Conservation (phyloP, 1,140 invertebrate species). For the Eubasilissa regina region DNA sequence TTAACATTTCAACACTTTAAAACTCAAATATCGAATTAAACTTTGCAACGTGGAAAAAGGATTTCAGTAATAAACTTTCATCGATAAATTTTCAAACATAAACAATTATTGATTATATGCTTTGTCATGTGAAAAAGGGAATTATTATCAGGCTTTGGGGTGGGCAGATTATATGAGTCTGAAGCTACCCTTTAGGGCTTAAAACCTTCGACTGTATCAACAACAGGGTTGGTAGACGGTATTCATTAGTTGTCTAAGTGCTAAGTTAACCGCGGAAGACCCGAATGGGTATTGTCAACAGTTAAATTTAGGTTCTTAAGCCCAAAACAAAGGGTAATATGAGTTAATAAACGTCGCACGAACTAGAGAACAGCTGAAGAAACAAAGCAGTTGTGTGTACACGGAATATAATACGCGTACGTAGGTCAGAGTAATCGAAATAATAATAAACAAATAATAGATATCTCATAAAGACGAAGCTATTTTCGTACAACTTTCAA, state of each 20-base stretch:
- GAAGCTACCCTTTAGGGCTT: slow-evolving; percentile 24
- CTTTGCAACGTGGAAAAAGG: too few relatives aligned
- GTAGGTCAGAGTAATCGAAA: too few relatives aligned
- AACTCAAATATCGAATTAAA: too few relatives aligned
- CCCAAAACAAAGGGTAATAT: slow-evolving; percentile 26
- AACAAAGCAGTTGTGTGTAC: neutral
- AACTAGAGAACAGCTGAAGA: neutral
- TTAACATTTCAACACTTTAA: too few relatives aligned
- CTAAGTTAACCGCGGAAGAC: slow-evolving; percentile 54
- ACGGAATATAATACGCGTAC: too few relatives aligned
- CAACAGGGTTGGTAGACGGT: slow-evolving; percentile 30
- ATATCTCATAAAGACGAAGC: too few relatives aligned
- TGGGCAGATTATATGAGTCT: slow-evolving; percentile 14
- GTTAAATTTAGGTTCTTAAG: slow-evolving; percentile 44
- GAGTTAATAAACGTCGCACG: slow-evolving; percentile 34
- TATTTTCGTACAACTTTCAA: too few relatives aligned
- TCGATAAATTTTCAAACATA: too few relatives aligned
- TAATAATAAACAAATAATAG: too few relatives aligned
- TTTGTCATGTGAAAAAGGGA: slow-evolving; percentile 28
- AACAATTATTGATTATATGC: slow-evolving; percentile 7
- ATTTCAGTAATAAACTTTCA: too few relatives aligned
- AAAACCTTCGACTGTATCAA: slow-evolving; percentile 34
- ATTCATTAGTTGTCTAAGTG: slow-evolving; percentile 59
- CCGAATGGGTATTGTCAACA: slow-evolving; percentile 57
- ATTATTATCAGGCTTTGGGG: slow-evolving; percentile 1